Conservation (phyloP, 2,888 invertebrate species). For the Leptopterna dolabrata region DNA sequence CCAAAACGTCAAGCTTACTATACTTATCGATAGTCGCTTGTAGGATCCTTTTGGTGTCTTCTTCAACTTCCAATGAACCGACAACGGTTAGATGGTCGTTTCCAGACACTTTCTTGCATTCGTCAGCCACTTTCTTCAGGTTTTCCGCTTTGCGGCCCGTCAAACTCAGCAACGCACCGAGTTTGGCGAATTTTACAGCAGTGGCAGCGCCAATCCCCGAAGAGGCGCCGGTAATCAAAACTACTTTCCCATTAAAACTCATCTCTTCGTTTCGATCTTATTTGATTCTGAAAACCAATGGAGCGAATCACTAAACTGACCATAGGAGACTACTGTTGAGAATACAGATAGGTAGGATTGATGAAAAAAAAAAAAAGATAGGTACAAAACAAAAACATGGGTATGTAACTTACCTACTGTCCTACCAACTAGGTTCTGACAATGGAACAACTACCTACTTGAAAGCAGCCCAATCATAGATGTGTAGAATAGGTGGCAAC, state of each 20-base stretch:
- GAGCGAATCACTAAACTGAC: too few species aligned
- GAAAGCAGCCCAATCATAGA: too few species aligned
- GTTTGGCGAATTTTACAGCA: slow-evolving; percentile 79
- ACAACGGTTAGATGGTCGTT: slow-evolving; percentile 16
- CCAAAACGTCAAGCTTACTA: slow-evolving; percentile 82
- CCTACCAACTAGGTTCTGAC: too few species aligned
- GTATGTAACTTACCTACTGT: too few species aligned
- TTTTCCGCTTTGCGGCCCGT: slow-evolving; percentile 79
- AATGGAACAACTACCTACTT: too few species aligned
- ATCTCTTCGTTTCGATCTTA: slow-evolving; percentile 16
- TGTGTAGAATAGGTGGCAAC: too few species aligned
- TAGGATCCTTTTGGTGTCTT: slow-evolving; percentile 78
- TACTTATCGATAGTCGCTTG: slow-evolving; percentile 79
- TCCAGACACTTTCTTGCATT: slow-evolving; percentile 68
- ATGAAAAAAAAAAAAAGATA: too few species aligned
- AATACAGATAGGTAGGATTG: too few species aligned
- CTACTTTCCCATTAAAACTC: slow-evolving; percentile 78
- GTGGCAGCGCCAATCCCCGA: slow-evolving; percentile 88
- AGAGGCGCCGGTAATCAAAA: slow-evolving; percentile 83
- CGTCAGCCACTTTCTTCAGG: slow-evolving; percentile 73
- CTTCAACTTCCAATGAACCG: slow-evolving; percentile 78
- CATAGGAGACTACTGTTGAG: too few species aligned
- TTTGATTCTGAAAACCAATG: background rate
- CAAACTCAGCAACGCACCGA: slow-evolving; percentile 80
- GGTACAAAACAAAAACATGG: too few species aligned